These are phyloP conservation scores for Melangyna quadrimaculata DNA, from an alignment of 2,888 invertebrate species.

Conservation along the genomic window DNA sequence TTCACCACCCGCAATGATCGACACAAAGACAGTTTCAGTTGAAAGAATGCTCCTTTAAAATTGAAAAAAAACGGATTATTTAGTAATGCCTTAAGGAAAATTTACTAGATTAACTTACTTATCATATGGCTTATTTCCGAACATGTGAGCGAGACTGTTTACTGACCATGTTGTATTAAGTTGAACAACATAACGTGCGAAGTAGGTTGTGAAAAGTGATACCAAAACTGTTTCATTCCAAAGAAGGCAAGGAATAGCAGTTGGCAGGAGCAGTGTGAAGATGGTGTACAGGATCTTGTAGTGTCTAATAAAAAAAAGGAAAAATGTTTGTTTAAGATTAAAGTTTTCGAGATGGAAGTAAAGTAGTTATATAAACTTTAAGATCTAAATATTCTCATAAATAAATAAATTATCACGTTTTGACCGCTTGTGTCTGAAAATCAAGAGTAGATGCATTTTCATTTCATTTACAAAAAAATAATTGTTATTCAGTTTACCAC, in stretches of 20 bases:
- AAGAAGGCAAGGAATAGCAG: conserved; percentile 83
- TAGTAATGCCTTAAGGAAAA: not conserved
- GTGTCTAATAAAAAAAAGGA: conserved; percentile 80
- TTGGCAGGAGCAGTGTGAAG: conserved; percentile 83
- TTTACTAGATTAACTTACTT: conserved; percentile 80
- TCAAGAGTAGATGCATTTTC: too few species aligned
- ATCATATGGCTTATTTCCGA: conserved; percentile 87
- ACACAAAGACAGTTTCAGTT: conserved; percentile 86
- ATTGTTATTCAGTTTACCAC: too few species aligned
- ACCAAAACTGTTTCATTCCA: conserved; percentile 85
- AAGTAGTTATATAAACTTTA: too few species aligned
- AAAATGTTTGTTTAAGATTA: not conserved
- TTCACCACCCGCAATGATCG: conserved; percentile 87
- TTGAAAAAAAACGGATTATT: conserved; percentile 27
- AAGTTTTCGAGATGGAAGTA: too few species aligned
- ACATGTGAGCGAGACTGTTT: conserved; percentile 87
- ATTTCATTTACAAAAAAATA: too few species aligned
- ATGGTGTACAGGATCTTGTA: conserved; percentile 83
- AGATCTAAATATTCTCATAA: too few species aligned
- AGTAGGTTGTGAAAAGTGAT: conserved; percentile 83
- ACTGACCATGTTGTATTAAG: conserved; percentile 89
- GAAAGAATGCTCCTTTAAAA: conserved; percentile 86
- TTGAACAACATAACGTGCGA: conserved; percentile 83
- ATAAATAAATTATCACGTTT: too few species aligned
- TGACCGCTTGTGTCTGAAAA: too few species aligned